Evolutionary conservation across 2,113 vertebrate species (phyloP).

Genomic region (Sus scrofa): T2T-Sscrofa CM000812.6:144960501-144961000

Average conservation of each 20-base stretch:
- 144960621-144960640: too few relatives aligned
- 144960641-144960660: too few relatives aligned
- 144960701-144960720: too few relatives aligned
- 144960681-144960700: too few relatives aligned
- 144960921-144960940: neutral
- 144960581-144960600: too few relatives aligned
- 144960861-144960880: neutral
- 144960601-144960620: too few relatives aligned
- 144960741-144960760: too few relatives aligned
- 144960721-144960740: too few relatives aligned
- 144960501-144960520: neutral
- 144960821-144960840: constrained; percentile 41
- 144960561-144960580: too few relatives aligned
- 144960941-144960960: neutral
- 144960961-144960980: neutral
- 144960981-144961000: neutral
- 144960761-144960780: neutral
- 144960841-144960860: neutral
- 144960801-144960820: neutral
- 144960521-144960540: neutral
- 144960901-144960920: neutral
- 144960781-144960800: neutral
- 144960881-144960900: neutral
- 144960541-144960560: neutral
- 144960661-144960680: too few relatives aligned